phyloP scores from a whole-genome alignment of 2,888 invertebrate species.

The Apodemia mormo region DNA sequence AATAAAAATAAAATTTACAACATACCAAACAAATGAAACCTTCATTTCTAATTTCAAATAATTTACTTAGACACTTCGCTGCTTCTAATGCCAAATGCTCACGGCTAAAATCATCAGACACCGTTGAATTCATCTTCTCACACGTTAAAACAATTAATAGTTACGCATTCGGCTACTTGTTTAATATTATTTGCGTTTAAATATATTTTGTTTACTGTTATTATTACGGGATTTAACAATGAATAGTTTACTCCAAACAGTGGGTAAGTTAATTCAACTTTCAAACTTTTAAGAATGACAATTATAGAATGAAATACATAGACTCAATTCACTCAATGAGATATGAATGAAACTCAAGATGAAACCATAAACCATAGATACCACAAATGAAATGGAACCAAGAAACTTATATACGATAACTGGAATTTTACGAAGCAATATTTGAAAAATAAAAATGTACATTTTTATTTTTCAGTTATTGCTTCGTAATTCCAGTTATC shows the following conservation, averaged over 20 bases:
- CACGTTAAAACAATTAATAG: conserved; percentile 41
- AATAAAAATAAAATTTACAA: conserved; percentile 46
- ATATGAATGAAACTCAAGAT: no score
- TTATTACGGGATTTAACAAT: background rate
- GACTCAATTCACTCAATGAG: no score
- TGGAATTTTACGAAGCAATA: no score
- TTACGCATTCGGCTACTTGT: conserved; percentile 17
- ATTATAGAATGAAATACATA: no score
- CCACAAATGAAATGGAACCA: no score
- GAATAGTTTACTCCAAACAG: background rate
- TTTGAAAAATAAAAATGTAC: no score
- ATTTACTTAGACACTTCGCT: conserved; percentile 71
- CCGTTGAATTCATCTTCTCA: conserved; percentile 72
- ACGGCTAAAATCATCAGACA: conserved; percentile 64
- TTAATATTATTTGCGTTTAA: background rate
- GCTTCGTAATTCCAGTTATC: no score
- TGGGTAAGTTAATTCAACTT: background rate
- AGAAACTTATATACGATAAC: no score
- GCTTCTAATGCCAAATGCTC: conserved; percentile 65
- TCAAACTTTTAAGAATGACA: background rate
- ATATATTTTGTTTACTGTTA: background rate
- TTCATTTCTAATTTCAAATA: conserved; percentile 63
- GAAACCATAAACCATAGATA: no score
- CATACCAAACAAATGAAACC: conserved; percentile 20
- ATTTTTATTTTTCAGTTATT: no score